Evolutionary conservation across 2,888 invertebrate species (phyloP), one percentile per base, ranked within the genome.

Genomic region (Idaea aversata): DNA sequence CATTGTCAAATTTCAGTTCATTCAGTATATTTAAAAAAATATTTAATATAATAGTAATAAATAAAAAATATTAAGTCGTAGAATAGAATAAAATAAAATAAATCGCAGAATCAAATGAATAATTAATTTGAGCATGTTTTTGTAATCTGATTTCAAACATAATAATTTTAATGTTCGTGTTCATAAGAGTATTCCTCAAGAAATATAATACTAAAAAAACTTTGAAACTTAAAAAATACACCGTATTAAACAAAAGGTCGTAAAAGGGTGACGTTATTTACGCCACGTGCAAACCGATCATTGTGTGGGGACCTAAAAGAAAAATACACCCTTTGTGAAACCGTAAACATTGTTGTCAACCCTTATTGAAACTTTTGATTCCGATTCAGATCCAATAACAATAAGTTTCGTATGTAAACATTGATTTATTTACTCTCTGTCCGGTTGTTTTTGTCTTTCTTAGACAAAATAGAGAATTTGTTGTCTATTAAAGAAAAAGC

Each of bases 301-400:
- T 36, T 47, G 47, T 47, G 47, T 47, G 13, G 13, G 47, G 47
- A 10, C 47, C 47, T 7, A 47, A 47, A 47, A 47, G 47, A 47
- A 47, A 47, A 47, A 47, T 47, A 47, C 47, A 47, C 47, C 47
- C 47, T 47, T 47, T 47, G 47, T 47, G 13, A 47, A 47, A 47
- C 47, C 47, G 47, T 47, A 47, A 47, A 47, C 47, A 47, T 47
- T 47, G 47, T 47, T 47, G 47, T 47, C 47, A 47, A 47, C 47
- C 47, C 47, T 47, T 13, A 47, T 13, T 47, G 10, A 7, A 47
- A 47, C 47, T 47, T 47, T 47, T 47, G 47, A 47, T 13, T 47
- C 47, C 47, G 47, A 13, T 47, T 47, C 47, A 47, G 47, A 47
- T 47, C 47, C 47, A 47, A 47, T 47, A 47, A 47, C 47, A 47